Conservation (phyloP, 1,140 invertebrate genomes). For the Holcopasites calliopsidis region DNA sequence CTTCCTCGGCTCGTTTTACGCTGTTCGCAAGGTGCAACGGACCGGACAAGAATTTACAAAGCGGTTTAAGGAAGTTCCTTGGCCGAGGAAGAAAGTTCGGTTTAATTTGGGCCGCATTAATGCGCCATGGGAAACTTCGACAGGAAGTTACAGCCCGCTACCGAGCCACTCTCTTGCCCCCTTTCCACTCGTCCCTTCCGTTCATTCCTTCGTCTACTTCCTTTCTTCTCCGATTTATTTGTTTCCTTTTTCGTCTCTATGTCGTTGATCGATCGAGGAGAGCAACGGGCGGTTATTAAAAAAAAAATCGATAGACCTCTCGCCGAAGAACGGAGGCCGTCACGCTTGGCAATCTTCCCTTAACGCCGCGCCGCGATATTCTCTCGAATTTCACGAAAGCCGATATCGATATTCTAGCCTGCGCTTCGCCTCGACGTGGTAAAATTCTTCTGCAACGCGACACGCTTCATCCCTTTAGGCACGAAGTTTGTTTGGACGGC, state of each 20-base stretch:
- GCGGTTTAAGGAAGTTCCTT: conserved; percentile 60
- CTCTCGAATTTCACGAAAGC: conserved; percentile 33
- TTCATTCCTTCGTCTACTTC: too few relatives aligned
- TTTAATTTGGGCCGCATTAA: conserved; percentile 66
- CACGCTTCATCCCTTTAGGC: conserved; percentile 14
- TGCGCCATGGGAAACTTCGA: conserved; percentile 57
- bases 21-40: conserved; percentile 23
- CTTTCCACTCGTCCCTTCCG: neutral
- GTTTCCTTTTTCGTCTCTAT: neutral
- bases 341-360: conserved; percentile 14
- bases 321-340: neutral
- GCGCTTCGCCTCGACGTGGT: too few relatives aligned
- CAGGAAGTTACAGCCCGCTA: conserved; percentile 44
- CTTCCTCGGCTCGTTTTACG: conserved; percentile 47
- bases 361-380: conserved; percentile 2
- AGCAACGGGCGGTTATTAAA: conserved; percentile 34
- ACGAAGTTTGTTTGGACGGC: neutral
- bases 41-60: conserved; percentile 58
- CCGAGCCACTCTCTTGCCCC: conserved; percentile 4
- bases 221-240: too few relatives aligned
- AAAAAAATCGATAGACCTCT: conserved; percentile 35
- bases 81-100: conserved; percentile 52
- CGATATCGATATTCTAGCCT: conserved; percentile 18
- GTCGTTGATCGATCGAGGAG: conserved; percentile 1
- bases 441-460: conserved; percentile 17